Base-by-base conservation (phyloP, 64 coral and sea anemone genomes). In the Montipora efflorescens region DNA sequence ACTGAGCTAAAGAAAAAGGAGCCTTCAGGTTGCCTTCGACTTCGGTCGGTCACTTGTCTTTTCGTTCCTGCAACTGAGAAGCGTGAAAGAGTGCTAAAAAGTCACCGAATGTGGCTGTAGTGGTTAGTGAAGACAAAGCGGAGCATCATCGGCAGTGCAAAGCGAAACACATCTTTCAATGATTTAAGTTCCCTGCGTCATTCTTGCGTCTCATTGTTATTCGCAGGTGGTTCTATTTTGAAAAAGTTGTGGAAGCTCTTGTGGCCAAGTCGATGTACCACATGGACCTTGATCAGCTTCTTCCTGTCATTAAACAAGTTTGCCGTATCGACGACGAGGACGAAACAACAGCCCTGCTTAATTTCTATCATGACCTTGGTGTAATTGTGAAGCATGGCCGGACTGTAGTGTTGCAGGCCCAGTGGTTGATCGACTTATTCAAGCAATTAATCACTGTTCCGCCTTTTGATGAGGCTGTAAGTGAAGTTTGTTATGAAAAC, bases 361-460 rank as follows among this genome's bases (percentile, higher is more conserved):
- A 89, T 43, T 89, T 89, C 44, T 89, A 89, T 46, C 87, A 89
- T 59, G 73, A 89, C 51, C 48, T 77, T 8, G 87, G 87, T 12
- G 50, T 77, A 4, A 89, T 89, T 18, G 71, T 76, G 4, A 28
- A 57, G 20, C 67, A 89, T 59, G 72, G 87, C 11, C 49, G 50
- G 4, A 89, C 87, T 23, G 73, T 78, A 4, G 73, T 89, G 21
- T 45, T 89, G 46, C 36, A 76, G 49, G 51, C 87, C 8, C 87
- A 78, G 36, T 89, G 87, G 87, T 76, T 89, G 7, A 89, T 89
- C 58, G 48, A 89, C 58, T 44, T 89, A 19, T 59, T 89, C 49
- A 76, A 16, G 73, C 53, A 53, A 47, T 71, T 89, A 2, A 89
- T 89, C 48, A 89, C 87, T 4, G 57, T 89, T 13, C 72, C 61